Base-by-base conservation (phyloP, 2,888 invertebrate species). In the Sipha maydis region DNA sequence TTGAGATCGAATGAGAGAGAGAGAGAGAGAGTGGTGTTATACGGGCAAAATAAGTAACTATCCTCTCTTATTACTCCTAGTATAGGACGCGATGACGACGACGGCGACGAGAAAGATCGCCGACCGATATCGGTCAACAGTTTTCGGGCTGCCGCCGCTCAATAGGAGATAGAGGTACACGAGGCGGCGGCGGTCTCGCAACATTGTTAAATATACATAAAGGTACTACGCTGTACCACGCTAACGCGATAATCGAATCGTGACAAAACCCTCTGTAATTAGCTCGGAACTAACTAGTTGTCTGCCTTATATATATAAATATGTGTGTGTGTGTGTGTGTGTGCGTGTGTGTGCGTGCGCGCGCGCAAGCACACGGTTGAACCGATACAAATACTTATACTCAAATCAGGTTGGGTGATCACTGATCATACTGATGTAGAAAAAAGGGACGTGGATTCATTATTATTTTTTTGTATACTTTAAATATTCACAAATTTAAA, bases 191-290 rank as follows among this genome's bases (percentile, higher is more conserved):
- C 48, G 48, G 31, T 21, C 48, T 25, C 83, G 71, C 75, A 84
- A 41, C 61, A 61, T 76, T 84, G 84, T 84, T 84, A 41, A 54
- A 28, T 41, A 41, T 41, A 41, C 9, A 8, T 41, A 41, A 0
- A 41, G 41, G 41, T 41, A 41, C 41, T 54, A 61, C 56, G 56
- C 25, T 56, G 28, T 48, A 28, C 67, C 21, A 34, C 85, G 80
- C 61, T 31, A 73, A 82, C 88, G 80, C 88, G 88, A 88, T 88
- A 88, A 88, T 88, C 88, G 80, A 88, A 88, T 88, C 88, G 88
- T 88, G 88, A 88, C 88, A 88, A 88, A 80, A 88, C 88, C 80
- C 73, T 73, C 79, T 31, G 88, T 88, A 88, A 88, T 88, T 86
- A 86, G 86, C 86, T 86, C 56, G 78, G 28, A 80, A 56, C 79